A percentile compares a stretch with the other conserved stretches of the same genome.
Evolutionary conservation across 2,888 invertebrate genomes (phyloP).

Genomic region (Pammene fasciana): DNA sequence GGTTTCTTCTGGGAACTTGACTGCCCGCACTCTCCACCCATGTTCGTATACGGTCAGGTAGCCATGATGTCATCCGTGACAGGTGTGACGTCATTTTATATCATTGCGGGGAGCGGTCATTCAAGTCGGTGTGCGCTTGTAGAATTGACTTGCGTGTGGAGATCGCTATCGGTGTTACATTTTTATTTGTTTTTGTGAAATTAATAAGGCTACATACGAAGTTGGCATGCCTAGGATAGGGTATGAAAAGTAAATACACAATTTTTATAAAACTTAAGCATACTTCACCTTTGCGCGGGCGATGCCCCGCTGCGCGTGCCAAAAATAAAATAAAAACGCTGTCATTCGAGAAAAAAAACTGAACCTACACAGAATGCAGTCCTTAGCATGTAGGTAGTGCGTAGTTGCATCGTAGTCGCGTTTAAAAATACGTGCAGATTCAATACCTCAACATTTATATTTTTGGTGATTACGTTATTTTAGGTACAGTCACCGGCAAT

Average conservation of each 20-base stretch:
- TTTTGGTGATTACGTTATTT: too few species aligned
- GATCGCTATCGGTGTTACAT: neutral
- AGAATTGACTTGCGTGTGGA: slow-evolving; percentile 6
- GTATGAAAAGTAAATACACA: too few species aligned
- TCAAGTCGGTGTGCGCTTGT: neutral
- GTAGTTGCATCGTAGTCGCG: slow-evolving; percentile 8
- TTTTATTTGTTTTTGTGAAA: neutral
- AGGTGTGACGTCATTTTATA: slow-evolving; percentile 64
- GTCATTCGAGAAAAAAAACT: too few species aligned
- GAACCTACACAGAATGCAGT: neutral
- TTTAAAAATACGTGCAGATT: neutral
- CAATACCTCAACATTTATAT: neutral
- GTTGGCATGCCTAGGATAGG: neutral
- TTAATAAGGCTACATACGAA: neutral
- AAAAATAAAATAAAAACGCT: neutral
- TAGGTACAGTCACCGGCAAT: too few species aligned
- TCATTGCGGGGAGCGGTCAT: slow-evolving; percentile 28
- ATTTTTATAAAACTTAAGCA: neutral
- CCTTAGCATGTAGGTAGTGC: slow-evolving; percentile 4
- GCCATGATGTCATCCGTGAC: slow-evolving; percentile 53
- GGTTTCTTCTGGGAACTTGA: neutral
- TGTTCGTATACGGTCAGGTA: slow-evolving; percentile 10
- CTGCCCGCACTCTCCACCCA: neutral
- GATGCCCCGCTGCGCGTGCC: slow-evolving; percentile 11
- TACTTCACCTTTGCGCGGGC: neutral